A percentile compares a stretch with the other conserved stretches of the same genome.
Conservation (phyloP, 2,888 invertebrate species). For the Rotaria magnacalcarata region DNA sequence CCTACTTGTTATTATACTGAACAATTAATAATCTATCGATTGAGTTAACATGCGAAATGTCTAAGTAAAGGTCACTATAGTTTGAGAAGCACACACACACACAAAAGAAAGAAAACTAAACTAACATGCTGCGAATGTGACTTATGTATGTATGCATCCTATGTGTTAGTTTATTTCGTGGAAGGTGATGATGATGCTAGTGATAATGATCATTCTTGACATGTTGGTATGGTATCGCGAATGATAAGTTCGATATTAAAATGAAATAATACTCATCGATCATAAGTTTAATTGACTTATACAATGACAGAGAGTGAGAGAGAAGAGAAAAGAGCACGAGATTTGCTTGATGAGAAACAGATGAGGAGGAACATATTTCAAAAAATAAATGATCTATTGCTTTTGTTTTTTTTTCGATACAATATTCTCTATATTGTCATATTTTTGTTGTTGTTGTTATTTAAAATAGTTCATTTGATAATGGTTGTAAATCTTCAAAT, state of each 20-base stretch:
- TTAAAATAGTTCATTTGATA: slow-evolving; percentile 26
- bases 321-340: neutral
- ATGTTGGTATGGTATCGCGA: neutral
- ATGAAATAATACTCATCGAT: slow-evolving; percentile 18
- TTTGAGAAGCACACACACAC: neutral
- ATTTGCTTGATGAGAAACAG: neutral
- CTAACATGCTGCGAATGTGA: slow-evolving; percentile 13
- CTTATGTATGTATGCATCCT: neutral
- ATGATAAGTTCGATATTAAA: slow-evolving; percentile 29
- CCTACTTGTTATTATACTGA: neutral
- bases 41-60: slow-evolving; percentile 5
- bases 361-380: neutral
- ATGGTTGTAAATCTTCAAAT: slow-evolving; percentile 35
- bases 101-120: neutral
- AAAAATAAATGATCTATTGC: slow-evolving; percentile 10
- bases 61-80: neutral
- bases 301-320: neutral
- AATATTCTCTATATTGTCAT: neutral
- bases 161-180: neutral
- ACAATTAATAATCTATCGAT: neutral
- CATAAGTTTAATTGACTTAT: slow-evolving; percentile 31
- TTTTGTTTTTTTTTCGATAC: neutral
- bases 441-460: neutral
- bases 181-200: neutral
- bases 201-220: slow-evolving; percentile 9